phyloP scores from a whole-genome alignment of 2,797 vertebrate species.

The Cuculus canorus region DNA sequence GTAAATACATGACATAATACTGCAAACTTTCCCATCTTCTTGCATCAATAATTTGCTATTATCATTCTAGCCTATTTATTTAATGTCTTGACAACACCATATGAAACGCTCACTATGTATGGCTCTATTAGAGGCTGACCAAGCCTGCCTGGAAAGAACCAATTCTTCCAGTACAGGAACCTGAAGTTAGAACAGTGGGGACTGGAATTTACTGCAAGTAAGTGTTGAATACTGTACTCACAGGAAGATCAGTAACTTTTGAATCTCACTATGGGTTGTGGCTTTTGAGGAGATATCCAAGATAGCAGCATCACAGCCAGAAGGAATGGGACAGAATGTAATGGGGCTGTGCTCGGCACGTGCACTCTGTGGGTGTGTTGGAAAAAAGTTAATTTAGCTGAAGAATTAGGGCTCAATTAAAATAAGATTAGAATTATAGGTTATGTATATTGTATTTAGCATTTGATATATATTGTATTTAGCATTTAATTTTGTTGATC shows the following conservation, averaged over 20 bases:
- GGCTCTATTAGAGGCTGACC: neutral
- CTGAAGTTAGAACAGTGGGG: neutral
- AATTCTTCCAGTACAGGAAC: neutral
- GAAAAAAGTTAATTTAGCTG: no score
- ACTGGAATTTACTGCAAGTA: neutral
- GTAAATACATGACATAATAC: neutral
- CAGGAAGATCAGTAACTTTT: neutral
- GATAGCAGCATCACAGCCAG: fast-evolving
- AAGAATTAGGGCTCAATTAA: no score
- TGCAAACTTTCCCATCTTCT: neutral
- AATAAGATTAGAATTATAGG: no score
- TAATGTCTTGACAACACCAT: neutral
- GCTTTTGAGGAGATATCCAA: neutral
- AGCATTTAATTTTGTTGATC: no score
- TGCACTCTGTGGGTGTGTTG: fast-evolving
- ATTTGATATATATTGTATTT: no score
- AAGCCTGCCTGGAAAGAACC: neutral
- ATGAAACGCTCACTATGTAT: neutral
- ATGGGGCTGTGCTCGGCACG: neutral
- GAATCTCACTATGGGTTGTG: neutral
- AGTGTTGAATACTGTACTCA: neutral
- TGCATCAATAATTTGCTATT: neutral
- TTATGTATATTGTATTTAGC: no score
- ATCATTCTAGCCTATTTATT: neutral
- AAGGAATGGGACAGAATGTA: neutral